Conservation (phyloP, 2,888 invertebrate genomes). For the Macrophya alboannulata region DNA sequence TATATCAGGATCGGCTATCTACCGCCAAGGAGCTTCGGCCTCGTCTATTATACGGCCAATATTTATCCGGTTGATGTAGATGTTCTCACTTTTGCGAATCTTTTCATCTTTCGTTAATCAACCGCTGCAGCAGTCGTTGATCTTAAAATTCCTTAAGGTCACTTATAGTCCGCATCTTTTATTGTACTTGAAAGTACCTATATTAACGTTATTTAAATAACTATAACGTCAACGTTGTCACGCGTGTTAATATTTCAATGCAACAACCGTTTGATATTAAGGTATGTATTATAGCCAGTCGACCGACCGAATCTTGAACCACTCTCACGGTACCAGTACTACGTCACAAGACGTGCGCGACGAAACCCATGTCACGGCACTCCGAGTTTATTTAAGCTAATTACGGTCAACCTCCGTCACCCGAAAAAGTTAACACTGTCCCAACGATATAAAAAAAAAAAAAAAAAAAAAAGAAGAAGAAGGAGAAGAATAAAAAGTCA, state of each 20-base stretch:
- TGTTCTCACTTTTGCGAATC: neutral
- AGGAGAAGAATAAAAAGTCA: neutral
- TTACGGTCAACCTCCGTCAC: slow-evolving; percentile 64
- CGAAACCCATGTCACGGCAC: slow-evolving; percentile 78
- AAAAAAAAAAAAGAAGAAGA: neutral
- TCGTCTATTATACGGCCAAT: slow-evolving; percentile 37
- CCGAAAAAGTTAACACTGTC: slow-evolving; percentile 36
- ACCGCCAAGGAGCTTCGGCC: slow-evolving; percentile 28
- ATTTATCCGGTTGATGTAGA: slow-evolving; percentile 8
- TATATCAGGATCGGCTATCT: slow-evolving; percentile 30
- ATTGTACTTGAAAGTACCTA: too few relatives aligned
- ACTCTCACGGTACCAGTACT: slow-evolving; percentile 56
- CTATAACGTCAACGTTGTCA: neutral
- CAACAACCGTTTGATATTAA: neutral
- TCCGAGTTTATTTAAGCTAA: slow-evolving; percentile 76
- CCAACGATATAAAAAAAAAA: neutral
- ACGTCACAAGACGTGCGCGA: slow-evolving; percentile 74
- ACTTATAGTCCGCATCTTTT: neutral
- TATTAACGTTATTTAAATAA: neutral
- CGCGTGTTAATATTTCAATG: neutral
- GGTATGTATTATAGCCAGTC: neutral
- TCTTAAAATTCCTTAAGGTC: neutral
- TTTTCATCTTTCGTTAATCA: neutral
- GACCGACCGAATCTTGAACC: neutral
- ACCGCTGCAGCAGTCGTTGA: neutral